Conservation (phyloP, 2,888 invertebrate genomes). For the Euproctis similis region DNA sequence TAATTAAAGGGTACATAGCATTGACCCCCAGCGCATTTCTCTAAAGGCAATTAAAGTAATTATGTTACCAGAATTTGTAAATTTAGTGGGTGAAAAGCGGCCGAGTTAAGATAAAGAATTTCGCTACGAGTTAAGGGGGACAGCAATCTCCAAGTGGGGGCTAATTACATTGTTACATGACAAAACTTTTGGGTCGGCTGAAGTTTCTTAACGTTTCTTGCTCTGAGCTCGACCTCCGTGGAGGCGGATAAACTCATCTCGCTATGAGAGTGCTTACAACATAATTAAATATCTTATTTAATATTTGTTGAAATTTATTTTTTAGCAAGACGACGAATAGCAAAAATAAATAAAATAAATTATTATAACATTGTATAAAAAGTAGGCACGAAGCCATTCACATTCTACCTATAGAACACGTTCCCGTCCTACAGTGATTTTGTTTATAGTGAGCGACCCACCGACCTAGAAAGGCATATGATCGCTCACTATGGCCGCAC, state of each 20-base stretch:
- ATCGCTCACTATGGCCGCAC: too few relatives aligned
- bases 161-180: slow-evolving; percentile 72
- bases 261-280: slow-evolving; percentile 47
- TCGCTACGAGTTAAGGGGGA: slow-evolving; percentile 53
- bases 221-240: slow-evolving; percentile 43
- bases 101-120: slow-evolving; percentile 63
- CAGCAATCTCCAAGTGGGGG: slow-evolving; percentile 52
- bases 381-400: too few relatives aligned
- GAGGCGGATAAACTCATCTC: slow-evolving; percentile 57
- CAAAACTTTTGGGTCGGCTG: slow-evolving; percentile 64
- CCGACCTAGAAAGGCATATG: too few relatives aligned
- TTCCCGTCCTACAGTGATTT: too few relatives aligned
- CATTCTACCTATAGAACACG: too few relatives aligned
- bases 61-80: slow-evolving; percentile 38
- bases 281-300: slow-evolving; percentile 38
- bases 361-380: too few relatives aligned
- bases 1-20: too few relatives aligned
- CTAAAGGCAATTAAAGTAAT: slow-evolving; percentile 20
- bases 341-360: too few relatives aligned
- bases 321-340: too few relatives aligned
- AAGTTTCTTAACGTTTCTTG: slow-evolving; percentile 65
- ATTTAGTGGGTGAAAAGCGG: slow-evolving; percentile 54
- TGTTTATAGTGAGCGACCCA: too few relatives aligned
- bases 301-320: too few relatives aligned
- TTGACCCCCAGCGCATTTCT: not conserved